Percentiles rank a stretch among this genome's conserved stretches.
Evolutionary conservation across 2,797 vertebrate species (phyloP).

Genomic region (Ataeniobius toweri): DNA sequence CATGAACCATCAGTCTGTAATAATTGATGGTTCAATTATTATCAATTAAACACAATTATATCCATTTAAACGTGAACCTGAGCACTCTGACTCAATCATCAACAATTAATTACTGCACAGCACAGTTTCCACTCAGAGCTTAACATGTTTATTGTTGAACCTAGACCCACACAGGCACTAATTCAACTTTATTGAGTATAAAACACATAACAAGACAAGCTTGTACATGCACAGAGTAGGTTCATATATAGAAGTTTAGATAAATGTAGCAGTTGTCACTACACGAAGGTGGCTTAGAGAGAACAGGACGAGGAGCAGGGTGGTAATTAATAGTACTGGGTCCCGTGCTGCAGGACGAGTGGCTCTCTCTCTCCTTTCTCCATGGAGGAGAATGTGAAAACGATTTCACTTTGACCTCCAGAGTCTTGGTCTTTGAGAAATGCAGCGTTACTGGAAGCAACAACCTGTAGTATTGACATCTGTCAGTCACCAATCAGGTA

Average conservation of each 20-base stretch:
- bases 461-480: constrained; percentile 43
- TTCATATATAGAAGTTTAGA: constrained; percentile 1
- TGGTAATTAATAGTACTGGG: constrained; percentile 38
- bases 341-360: constrained; percentile 46
- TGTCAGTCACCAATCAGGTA: background rate
- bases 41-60: constrained; percentile 24
- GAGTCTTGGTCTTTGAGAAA: constrained; percentile 57
- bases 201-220: background rate
- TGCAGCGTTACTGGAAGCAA: constrained; percentile 48
- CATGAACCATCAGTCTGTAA: constrained; percentile 38
- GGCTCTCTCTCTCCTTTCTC: constrained; percentile 57
- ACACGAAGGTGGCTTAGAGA: background rate
- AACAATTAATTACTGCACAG: constrained; percentile 11
- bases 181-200: constrained; percentile 6
- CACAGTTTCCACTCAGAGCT: constrained; percentile 8
- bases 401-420: constrained; percentile 36
- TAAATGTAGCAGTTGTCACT: background rate
- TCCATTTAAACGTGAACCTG: constrained; percentile 47
- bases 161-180: constrained; percentile 2
- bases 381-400: constrained; percentile 31
- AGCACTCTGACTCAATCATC: constrained; percentile 30
- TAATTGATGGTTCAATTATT: too few relatives aligned
- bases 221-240: constrained; percentile 10
- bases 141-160: background rate
- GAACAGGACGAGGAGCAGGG: background rate